These are phyloP conservation scores for Otolemur crassicaudatus DNA, from an alignment of 2,797 vertebrate genomes.

Conservation along the genomic window DNA sequence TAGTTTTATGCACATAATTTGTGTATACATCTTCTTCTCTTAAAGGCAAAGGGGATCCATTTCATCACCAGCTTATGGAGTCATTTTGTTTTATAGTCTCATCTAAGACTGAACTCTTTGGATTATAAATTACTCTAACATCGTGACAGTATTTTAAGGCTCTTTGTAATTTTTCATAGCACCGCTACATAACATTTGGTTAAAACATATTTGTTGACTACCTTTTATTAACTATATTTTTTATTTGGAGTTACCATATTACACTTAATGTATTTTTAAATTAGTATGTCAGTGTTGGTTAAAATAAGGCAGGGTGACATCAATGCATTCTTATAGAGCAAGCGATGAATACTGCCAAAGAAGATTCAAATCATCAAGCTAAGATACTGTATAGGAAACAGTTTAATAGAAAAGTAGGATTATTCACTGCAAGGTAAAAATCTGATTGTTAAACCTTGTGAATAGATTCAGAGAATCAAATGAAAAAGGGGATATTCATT, in stretches of 20 bases:
- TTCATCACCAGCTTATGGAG: background rate
- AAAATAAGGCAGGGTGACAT: background rate
- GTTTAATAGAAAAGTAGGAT: background rate
- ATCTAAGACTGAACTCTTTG: background rate
- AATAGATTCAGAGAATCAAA: constrained; percentile 23
- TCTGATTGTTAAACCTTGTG: background rate
- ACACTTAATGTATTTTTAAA: background rate
- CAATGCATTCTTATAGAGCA: background rate
- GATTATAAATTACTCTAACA: background rate
- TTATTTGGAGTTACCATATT: background rate
- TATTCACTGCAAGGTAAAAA: background rate
- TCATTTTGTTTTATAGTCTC: background rate
- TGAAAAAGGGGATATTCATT: background rate
- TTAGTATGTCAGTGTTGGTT: background rate
- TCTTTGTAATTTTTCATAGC: constrained; percentile 12
- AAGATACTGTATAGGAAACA: background rate
- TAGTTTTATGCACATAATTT: background rate
- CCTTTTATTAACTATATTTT: background rate
- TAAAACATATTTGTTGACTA: background rate
- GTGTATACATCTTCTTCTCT: background rate
- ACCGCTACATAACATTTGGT: background rate
- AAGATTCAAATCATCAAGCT: background rate
- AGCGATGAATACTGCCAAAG: background rate
- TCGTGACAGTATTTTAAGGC: background rate
- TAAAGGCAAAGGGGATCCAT: background rate